Evolutionary conservation across 1,140 invertebrate genomes (phyloP), one percentile per base, ranked within the genome.

Genomic region (Protaetia brevitarsis): DNA sequence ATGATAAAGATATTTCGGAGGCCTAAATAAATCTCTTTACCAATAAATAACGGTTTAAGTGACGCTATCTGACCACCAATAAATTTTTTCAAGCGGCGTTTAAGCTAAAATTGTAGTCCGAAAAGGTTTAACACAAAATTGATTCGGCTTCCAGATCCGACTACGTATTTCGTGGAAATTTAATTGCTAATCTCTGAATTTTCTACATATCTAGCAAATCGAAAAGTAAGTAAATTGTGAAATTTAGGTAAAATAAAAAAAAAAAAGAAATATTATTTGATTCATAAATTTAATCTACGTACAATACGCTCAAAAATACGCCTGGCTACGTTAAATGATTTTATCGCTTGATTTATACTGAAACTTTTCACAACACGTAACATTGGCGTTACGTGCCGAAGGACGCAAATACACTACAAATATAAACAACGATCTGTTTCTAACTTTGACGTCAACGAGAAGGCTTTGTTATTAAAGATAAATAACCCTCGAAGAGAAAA

Each of bases 271-370:
- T 51, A 7, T 51, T 51, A 10, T 51, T 51, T 51, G 41, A 51
- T 51, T 51, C 26, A 51, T 51, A 23, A 51, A 51, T 51, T 51
- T 51, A 51, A 51, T 23, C n/a, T n/a, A n/a, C n/a, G 16, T 51
- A 23, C 41, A 16, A 23, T 51, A 10, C 11, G 41, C 21, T 23
- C 26, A 51, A 51, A 37, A 51, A 51, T 51, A 23, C 26, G 26
- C 41, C 41, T 51, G 19, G n/a, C n/a, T n/a, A n/a, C 41, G 19
- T 51, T 51, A n/a, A 23, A 51, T 23, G 41, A 51, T 51, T 51
- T 51, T 51, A 51, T 51, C 41, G 21, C 11, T 51, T 51, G 41
- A 51, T 51, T 51, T 51, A 51, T 51, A 19, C 41, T 51, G 26
- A 51, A 51, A 51, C 6, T 51, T 51, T 51, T 23, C 41, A 51